Conservation (phyloP, 2,888 invertebrate genomes). For the Esperia sulphurella region DNA sequence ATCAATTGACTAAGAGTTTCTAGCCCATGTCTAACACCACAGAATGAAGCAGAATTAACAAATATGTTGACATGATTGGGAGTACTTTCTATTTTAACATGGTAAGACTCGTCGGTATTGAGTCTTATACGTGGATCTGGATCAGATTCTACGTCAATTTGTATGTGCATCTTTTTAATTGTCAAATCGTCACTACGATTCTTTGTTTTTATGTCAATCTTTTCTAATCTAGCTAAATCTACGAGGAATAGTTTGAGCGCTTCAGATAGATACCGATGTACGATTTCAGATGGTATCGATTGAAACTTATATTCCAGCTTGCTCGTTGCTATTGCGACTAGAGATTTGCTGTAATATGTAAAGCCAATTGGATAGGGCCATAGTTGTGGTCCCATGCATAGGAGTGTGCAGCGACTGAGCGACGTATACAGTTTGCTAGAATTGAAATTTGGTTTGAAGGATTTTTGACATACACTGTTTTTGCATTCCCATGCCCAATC, state of each 20-base stretch:
- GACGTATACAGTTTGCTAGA: conserved; percentile 48
- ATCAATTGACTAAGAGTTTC: conserved; percentile 87
- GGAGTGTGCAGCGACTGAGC: conserved; percentile 83
- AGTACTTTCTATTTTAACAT: conserved; percentile 73
- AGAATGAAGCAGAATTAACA: conserved; percentile 79
- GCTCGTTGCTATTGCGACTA: conserved; percentile 74
- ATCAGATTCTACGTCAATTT: conserved; percentile 74
- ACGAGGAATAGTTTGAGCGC: conserved; percentile 73
- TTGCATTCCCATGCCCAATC: conserved; percentile 39
- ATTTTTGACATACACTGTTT: conserved; percentile 44
- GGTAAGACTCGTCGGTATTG: conserved; percentile 86
- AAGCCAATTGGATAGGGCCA: conserved; percentile 89
- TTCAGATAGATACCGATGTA: conserved; percentile 47
- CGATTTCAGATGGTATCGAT: conserved; percentile 46
- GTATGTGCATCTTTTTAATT: conserved; percentile 40
- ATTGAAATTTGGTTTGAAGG: conserved; percentile 26
- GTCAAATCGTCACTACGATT: conserved; percentile 25
- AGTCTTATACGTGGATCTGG: conserved; percentile 79
- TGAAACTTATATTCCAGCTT: conserved; percentile 73
- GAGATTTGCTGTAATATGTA: conserved; percentile 78
- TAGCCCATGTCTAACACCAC: conserved; percentile 86
- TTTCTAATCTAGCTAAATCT: conserved; percentile 66
- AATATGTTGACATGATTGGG: conserved; percentile 65
- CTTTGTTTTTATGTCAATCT: conserved; percentile 34
- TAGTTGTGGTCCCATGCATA: conserved; percentile 83